Base-by-base conservation (phyloP, 30 jellyfish, hydroid and myxozoan genomes). In the Mastigias papua region DNA sequence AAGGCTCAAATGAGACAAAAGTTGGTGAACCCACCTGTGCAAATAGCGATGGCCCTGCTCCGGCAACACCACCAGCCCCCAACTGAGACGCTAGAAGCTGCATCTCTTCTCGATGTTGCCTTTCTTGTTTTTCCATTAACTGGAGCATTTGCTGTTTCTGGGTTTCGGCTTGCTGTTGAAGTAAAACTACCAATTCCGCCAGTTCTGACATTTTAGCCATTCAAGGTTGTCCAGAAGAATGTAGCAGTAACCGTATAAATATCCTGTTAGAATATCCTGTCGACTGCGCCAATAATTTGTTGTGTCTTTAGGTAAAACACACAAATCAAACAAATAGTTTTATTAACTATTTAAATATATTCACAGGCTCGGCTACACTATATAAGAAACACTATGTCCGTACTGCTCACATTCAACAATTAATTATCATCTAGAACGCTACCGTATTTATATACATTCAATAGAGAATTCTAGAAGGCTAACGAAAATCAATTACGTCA, bases 51-150 rank as follows among this genome's bases (percentile, higher is more conserved):
- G 54, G 54, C 54, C 54, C 54, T 42, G 0, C 54, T 42, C 54
- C 54, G 0, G 54, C 54, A 42, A 42, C 54, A 4, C 54, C 54
- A 42, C 54, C 13, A 42, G 54, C 54, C 7, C 54, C 54, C 54
- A 42, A 42, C 54, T 42, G 54, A 42, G 54, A 42, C 7, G 54
- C 25, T 68, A 23, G 30, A 17, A 17, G 69, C 30, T 20, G 69
- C 27, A 57, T 57, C 69, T 20, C 69, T 19, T 20, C 69, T 57
- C 30, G 69, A 17, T 57, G 69, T 19, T 57, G 69, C 69, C 69
- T 57, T 20, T 57, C 30, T 16, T 57, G 30, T 23, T 16, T 57
- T 23, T 57, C 69, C 30, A 17, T 20, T 23, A 20, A 23, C 27
- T 57, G 69, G 30, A 57, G 8, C 69, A 17, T 23, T 57, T 57